Conservation (phyloP, 2,888 invertebrate species). For the Tipula confusa region DNA sequence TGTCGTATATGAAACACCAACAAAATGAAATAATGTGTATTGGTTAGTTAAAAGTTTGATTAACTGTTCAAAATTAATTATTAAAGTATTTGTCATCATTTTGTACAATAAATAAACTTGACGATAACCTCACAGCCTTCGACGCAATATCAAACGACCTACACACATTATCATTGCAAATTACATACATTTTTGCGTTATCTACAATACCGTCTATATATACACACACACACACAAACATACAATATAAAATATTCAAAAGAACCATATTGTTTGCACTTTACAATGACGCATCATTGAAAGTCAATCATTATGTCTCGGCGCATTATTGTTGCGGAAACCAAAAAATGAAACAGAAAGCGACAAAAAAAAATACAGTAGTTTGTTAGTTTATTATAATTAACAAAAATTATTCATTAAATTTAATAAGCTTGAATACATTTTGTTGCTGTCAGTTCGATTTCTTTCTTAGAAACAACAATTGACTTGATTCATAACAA, state of each 20-base stretch:
- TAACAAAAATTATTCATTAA: background rate
- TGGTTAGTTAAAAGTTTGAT: too few relatives aligned
- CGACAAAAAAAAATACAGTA: background rate
- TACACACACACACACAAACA: background rate
- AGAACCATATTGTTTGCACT: background rate
- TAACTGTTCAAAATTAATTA: too few relatives aligned
- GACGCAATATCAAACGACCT: background rate
- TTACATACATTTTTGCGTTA: background rate
- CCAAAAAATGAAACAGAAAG: background rate
- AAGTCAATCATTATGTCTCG: background rate
- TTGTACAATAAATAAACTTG: background rate
- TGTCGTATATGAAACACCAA: too few relatives aligned
- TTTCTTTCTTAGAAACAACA: background rate
- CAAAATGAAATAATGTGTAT: too few relatives aligned
- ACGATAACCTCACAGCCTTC: background rate
- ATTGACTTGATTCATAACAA: background rate
- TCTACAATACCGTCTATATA: background rate
- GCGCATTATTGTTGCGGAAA: background rate
- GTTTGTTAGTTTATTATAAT: background rate
- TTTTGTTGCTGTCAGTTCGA: background rate
- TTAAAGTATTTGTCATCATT: too few relatives aligned
- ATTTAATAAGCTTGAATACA: background rate
- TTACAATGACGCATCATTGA: background rate
- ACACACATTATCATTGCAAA: background rate
- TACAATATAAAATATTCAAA: background rate